phyloP scores from a whole-genome alignment of 2,113 vertebrate genomes.

The Cervus canadensis region DNA sequence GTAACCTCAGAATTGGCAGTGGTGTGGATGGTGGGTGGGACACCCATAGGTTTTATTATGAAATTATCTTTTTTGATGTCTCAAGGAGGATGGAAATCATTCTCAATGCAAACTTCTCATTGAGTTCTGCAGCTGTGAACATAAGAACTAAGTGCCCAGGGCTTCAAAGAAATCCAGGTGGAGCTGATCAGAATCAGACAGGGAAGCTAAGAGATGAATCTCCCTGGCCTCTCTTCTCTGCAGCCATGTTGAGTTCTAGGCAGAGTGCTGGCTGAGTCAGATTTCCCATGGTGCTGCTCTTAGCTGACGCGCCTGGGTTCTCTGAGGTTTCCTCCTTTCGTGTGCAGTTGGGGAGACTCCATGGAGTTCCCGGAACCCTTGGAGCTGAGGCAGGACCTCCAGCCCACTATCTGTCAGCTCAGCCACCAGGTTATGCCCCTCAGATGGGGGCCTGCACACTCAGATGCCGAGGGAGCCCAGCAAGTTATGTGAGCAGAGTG shows the following conservation, averaged over 20 bases:
- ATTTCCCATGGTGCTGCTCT: neutral
- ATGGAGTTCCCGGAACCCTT: neutral
- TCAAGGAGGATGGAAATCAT: slow-evolving; percentile 58
- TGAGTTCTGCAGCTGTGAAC: slow-evolving; percentile 67
- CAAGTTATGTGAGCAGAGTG: neutral
- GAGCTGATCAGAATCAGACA: slow-evolving; percentile 67
- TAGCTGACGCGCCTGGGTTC: neutral
- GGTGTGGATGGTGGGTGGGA: slow-evolving; percentile 6
- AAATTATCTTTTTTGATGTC: slow-evolving; percentile 63
- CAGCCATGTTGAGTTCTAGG: neutral
- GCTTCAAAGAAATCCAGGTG: slow-evolving; percentile 63
- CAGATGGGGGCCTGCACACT: neutral
- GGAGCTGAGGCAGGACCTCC: neutral
- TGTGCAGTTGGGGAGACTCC: neutral
- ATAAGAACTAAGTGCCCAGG: slow-evolving; percentile 61
- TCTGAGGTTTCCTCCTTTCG: neutral
- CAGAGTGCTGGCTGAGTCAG: neutral
- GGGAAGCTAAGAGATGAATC: slow-evolving; percentile 40
- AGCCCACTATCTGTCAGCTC: neutral
- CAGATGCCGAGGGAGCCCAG: fast-evolving
- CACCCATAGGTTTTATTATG: slow-evolving; percentile 48
- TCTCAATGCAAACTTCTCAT: slow-evolving; percentile 37
- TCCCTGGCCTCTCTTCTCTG: slow-evolving; percentile 10
- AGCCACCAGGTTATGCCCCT: neutral
- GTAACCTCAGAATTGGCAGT: slow-evolving; percentile 46